phyloP scores from a whole-genome alignment of 2,888 invertebrate genomes.

The Ferrisia virgata region DNA sequence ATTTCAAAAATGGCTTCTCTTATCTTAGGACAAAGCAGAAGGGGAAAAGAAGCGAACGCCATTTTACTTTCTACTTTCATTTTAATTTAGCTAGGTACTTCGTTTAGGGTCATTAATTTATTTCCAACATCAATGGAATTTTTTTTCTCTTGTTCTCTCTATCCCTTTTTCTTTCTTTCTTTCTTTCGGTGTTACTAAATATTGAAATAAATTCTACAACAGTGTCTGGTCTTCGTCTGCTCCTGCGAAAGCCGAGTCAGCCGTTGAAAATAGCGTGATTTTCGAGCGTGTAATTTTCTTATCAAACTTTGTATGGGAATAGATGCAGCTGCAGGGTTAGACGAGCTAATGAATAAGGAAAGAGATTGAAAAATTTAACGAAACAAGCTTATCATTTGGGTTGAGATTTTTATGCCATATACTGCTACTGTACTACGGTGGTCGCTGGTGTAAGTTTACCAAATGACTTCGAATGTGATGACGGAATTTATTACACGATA shows the following conservation, averaged over 20 bases:
- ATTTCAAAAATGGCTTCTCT: neutral
- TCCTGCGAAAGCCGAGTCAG: neutral
- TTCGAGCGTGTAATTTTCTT: constrained; percentile 2
- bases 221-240: neutral
- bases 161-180: too few species aligned
- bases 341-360: neutral
- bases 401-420: neutral
- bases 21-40: too few species aligned
- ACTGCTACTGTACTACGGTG: too few species aligned
- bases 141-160: neutral
- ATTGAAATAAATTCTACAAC: neutral
- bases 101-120: constrained; percentile 13
- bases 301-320: neutral
- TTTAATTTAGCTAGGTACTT: neutral
- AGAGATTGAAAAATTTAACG: constrained; percentile 6
- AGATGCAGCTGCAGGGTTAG: constrained; percentile 2
- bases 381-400: neutral
- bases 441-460: too few species aligned
- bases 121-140: neutral
- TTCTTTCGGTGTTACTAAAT: too few species aligned
- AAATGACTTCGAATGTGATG: too few species aligned
- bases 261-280: neutral
- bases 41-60: constrained; percentile 1
- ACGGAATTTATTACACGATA: too few species aligned
- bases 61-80: constrained; percentile 21